Conservation (phyloP, 1,140 invertebrate species). For the Ctenoplectra terminalis region DNA sequence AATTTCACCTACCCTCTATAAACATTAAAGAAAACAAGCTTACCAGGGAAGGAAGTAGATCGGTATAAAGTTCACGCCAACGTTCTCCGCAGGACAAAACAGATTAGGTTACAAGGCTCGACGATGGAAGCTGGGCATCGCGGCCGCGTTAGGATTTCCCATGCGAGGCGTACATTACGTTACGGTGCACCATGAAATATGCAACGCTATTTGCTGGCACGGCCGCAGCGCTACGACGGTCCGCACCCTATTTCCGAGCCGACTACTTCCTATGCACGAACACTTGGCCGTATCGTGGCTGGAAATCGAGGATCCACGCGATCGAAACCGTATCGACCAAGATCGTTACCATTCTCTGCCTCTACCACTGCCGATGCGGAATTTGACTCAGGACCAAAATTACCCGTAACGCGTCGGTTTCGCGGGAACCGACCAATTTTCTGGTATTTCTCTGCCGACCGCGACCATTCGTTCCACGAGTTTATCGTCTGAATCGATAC, state of each 20-base stretch:
- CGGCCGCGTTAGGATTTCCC: constrained; percentile 78
- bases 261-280: constrained; percentile 33
- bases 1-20: no score
- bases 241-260: constrained; percentile 54
- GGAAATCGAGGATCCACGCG: constrained; percentile 4
- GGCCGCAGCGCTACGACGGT: constrained; percentile 52
- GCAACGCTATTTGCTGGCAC: constrained; percentile 68
- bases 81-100: constrained; percentile 59
- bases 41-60: constrained; percentile 18
- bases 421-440: constrained; percentile 26
- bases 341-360: not conserved
- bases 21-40: not conserved
- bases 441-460: constrained; percentile 4
- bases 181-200: constrained; percentile 77
- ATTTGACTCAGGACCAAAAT: constrained; percentile 35
- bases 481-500: constrained; percentile 17
- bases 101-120: constrained; percentile 63
- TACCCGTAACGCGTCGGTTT: constrained; percentile 25
- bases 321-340: constrained; percentile 40
- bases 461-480: not conserved
- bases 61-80: constrained; percentile 29
- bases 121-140: constrained; percentile 70
- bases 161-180: constrained; percentile 78
- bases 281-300: constrained; percentile 1
- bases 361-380: not conserved